These are phyloP conservation scores for Acrobasis suavella DNA, from an alignment of 2,888 invertebrate genomes.

Conservation along the genomic window DNA sequence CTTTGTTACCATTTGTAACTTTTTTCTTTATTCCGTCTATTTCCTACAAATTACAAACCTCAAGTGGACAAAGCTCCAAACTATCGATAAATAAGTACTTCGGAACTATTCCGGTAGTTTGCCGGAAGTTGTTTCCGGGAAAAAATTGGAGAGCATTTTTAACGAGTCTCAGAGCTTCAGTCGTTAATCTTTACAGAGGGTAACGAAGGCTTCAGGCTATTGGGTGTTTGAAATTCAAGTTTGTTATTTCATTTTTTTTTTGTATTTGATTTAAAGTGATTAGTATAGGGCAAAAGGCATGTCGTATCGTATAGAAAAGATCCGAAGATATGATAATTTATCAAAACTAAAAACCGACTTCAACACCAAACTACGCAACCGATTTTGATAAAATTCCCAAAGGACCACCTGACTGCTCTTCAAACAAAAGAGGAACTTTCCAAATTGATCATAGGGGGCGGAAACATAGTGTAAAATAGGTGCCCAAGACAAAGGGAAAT, in stretches of 20 bases:
- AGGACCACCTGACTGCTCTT: no score
- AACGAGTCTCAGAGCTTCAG: background rate
- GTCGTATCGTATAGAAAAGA: no score
- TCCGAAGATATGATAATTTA: no score
- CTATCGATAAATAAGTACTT: conserved; percentile 32
- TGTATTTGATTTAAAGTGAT: no score
- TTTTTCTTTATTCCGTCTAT: background rate
- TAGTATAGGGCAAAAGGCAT: no score
- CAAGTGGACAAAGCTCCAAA: conserved; percentile 4
- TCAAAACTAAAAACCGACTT: no score
- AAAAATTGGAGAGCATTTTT: conserved; percentile 23
- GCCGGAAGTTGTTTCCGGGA: conserved; percentile 8
- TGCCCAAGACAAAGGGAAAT: no score
- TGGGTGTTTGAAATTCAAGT: background rate
- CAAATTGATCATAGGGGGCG: no score
- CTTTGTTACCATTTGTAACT: background rate
- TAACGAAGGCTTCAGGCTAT: conserved; percentile 1
- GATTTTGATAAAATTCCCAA: no score
- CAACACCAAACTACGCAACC: no score
- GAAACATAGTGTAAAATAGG: no score
- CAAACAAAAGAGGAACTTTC: no score
- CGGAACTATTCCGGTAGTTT: conserved; percentile 25
- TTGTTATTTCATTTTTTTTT: background rate
- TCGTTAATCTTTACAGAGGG: conserved; percentile 15
- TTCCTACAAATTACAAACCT: conserved; percentile 2